Evolutionary conservation across 2,888 invertebrate genomes (phyloP).

Genomic region (Drosophila trichaetosa): DNA sequence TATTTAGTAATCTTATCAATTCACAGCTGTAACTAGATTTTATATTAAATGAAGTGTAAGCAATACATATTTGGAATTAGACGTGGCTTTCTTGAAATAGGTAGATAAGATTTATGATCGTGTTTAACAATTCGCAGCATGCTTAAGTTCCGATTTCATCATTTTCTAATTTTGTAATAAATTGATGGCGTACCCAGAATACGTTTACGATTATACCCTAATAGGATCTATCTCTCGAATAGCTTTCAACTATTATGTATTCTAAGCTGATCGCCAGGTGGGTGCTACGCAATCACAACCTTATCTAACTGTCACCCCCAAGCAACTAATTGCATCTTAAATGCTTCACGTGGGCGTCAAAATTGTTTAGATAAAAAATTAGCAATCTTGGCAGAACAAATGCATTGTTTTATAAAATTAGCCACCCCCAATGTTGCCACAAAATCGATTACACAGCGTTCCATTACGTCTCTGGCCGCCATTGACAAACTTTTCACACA

Average conservation of each 20-base stretch:
- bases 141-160: background rate
- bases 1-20: background rate
- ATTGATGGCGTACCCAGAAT: background rate
- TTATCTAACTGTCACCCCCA: constrained; percentile 22
- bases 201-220: constrained; percentile 7
- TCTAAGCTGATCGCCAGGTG: constrained; percentile 22
- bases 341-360: constrained; percentile 47
- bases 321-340: constrained; percentile 45
- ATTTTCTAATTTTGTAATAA: background rate
- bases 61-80: background rate
- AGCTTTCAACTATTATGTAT: constrained; percentile 33
- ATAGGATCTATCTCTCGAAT: constrained; percentile 11
- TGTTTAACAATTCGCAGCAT: background rate
- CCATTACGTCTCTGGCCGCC: constrained; percentile 41
- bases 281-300: constrained; percentile 23
- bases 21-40: background rate
- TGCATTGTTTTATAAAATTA: constrained; percentile 40
- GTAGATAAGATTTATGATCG: background rate
- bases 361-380: constrained; percentile 36
- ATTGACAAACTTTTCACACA: constrained; percentile 25
- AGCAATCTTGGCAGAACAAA: constrained; percentile 15
- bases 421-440: constrained; percentile 1
- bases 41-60: background rate
- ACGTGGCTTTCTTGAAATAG: background rate
- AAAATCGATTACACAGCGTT: constrained; percentile 33